Base-by-base conservation (phyloP, 2,888 invertebrate species). In the Malthinus seriepunctatus region DNA sequence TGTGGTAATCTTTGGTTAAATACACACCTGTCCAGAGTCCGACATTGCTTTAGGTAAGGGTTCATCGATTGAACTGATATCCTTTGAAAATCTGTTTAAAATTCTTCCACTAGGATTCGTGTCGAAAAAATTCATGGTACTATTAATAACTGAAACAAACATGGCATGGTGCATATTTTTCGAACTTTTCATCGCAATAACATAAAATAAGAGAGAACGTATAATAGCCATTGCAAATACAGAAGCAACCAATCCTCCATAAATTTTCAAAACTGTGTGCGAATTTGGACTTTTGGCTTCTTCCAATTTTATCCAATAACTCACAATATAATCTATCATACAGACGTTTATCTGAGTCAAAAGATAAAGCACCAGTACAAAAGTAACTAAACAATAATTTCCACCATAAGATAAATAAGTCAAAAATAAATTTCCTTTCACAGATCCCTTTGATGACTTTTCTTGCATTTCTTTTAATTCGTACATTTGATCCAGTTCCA, bases 71-170 rank as follows among this genome's bases (percentile, higher is more conserved):
- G 88, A 84, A 1, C 91, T 91, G 71, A 92, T 85, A 71, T 94
- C 93, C 73, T 93, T 93, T 0, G 93, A 88, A 71, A 94, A 93
- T 63, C 93, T 69, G 63, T 89, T 89, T 42, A 95, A 80, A 63
- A 95, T 90, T 50, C 90, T 82, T 32, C 90, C 90, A 66, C 88
- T 86, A 2, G 93, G 91, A 76, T 94, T 95, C 0, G 86, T 87
- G 70, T 94, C 92, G 73, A 93, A 95, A 76, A 95, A 95, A 51
- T 83, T 74, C 79, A 89, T 85, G 1, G 82, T 80, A 0, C 85
- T 80, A 32, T 71, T 71, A 8, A 79, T 70, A 61, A 87, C 82
- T 33, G 80, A 77, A 59, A 80, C 78, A 73, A 92, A 91, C 88
- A 91, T 89, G 8, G 67, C 77, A 71, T 88, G 84, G 74, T 93